phyloP scores from a whole-genome alignment of 2,888 invertebrate species.

The Hydrotaea diabolus region DNA sequence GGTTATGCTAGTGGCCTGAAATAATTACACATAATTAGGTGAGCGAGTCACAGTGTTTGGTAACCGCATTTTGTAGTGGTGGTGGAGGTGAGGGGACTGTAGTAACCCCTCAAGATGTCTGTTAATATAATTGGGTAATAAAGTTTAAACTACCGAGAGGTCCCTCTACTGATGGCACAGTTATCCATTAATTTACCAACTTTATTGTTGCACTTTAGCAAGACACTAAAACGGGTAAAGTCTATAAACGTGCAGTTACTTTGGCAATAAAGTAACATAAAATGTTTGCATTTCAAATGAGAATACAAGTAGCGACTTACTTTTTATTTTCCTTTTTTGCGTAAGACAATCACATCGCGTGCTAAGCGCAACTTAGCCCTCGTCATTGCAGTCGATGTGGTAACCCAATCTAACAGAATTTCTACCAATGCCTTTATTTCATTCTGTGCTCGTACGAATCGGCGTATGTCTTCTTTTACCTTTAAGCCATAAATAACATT shows the following conservation, averaged over 20 bases:
- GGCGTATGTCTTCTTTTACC: not conserved
- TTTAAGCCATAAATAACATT: conserved; percentile 1
- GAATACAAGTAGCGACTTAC: not conserved
- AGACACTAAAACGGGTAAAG: no score
- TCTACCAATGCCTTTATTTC: conserved; percentile 1
- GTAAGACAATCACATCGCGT: conserved; percentile 47
- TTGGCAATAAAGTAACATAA: not conserved
- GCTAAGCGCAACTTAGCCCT: conserved; percentile 51
- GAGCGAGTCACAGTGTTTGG: not conserved
- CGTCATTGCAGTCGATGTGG: conserved; percentile 22
- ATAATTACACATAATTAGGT: conserved; percentile 11
- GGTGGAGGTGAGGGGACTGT: no score
- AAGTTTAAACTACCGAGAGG: not conserved
- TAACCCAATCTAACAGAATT: conserved; percentile 52
- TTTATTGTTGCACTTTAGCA: conserved; percentile 9
- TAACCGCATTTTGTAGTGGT: not conserved
- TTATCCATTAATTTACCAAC: not conserved
- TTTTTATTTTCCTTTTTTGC: not conserved
- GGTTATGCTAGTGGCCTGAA: not conserved
- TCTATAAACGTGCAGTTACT: conserved; percentile 2
- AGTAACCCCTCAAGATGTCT: no score
- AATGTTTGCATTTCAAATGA: not conserved
- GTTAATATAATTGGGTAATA: not conserved
- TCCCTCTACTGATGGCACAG: not conserved
- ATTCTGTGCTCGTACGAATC: not conserved